phyloP scores from a whole-genome alignment of 2,113 vertebrate species.

The Corynorhinus townsendii region DNA sequence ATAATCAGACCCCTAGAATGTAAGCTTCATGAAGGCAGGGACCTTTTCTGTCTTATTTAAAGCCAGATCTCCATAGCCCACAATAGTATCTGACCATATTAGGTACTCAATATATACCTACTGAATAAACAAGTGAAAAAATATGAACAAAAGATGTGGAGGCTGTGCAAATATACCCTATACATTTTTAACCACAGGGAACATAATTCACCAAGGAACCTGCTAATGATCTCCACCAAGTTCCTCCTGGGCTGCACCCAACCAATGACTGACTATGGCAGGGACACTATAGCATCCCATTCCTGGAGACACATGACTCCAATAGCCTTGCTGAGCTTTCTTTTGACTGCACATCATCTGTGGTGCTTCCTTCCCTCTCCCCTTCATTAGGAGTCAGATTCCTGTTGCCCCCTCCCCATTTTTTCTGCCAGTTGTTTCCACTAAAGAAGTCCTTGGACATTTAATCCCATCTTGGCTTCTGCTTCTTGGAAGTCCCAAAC shows the following conservation, averaged over 20 bases:
- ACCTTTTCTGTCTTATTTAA: background rate
- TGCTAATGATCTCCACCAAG: background rate
- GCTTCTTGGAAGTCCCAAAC: background rate
- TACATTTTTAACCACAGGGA: background rate
- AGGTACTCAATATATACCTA: background rate
- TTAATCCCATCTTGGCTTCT: background rate
- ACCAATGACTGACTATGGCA: background rate
- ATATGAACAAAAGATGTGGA: background rate
- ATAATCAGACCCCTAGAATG: background rate
- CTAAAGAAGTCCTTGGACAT: background rate
- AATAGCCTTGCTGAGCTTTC: background rate
- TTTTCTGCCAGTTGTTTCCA: background rate
- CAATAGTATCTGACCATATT: background rate
- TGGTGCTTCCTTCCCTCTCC: background rate
- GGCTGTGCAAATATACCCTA: background rate
- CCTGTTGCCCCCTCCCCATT: background rate
- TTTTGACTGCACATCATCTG: background rate
- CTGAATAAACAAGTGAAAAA: background rate
- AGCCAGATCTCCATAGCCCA: background rate
- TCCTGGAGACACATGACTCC: background rate
- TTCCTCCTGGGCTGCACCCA: background rate
- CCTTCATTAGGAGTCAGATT: background rate
- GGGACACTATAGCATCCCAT: background rate
- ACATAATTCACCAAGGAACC: background rate
- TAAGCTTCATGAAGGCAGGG: background rate